Evolutionary conservation across 2,888 invertebrate genomes (phyloP), one percentile per base, ranked within the genome.

Genomic region (Lacanobia oleracea): DNA sequence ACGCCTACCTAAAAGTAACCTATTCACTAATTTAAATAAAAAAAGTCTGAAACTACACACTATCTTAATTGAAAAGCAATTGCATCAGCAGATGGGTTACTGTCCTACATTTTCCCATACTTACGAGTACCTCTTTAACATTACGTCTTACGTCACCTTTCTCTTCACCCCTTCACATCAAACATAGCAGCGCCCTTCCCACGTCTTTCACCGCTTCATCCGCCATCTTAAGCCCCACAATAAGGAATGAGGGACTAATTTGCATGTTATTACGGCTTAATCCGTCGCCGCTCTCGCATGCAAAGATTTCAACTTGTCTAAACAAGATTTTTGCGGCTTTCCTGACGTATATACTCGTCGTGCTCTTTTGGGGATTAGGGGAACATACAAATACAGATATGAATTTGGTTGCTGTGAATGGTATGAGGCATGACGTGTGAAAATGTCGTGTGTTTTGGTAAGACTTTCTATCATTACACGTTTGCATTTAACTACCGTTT

Each of bases 241-340:
- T 72, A 87, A 87, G 87, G 87, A 90, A 88, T 89, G 88, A 88
- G 88, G 88, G 90, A 89, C 91, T 92, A 91, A 93, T 93, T 93
- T 93, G 89, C 93, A 93, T 93, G 91, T 92, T 93, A 93, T 93
- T 93, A 93, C 87, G 77, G 89, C 89, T 90, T 93, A 93, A 92
- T 92, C 92, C 88, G 73, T 82, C 84, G 81, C 87, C 85, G 84
- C 86, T 87, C 88, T 83, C 85, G 88, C 87, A 86, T 86, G 85
- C 79, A 86, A 87, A 86, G 89, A 86, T 85, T 90, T 80, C 72
- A 56, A 79, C 85, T 87, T 87, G 88, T 87, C 86, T 87, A 87
- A 88, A 88, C 88, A 87, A 82, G 86, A 86, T 91, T 92, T 92
- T 91, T 85, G 83, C 68, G 66, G 73, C 75, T 80, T 67, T 73